Conservation (phyloP, 2,113 vertebrate genomes). For the Columba livia region DNA sequence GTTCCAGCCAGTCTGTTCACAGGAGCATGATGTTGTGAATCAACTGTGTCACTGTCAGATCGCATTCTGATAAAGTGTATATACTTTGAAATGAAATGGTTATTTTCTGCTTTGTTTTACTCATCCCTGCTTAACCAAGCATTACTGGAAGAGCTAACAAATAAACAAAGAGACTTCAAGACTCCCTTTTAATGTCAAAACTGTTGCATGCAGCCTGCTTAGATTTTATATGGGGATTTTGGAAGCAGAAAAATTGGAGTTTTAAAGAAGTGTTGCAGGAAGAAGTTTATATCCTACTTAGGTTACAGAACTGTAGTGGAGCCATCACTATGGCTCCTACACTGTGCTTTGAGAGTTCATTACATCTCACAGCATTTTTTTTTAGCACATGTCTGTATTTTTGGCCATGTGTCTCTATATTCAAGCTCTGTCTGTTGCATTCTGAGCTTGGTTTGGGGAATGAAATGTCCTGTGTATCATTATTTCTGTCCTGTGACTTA, state of each 20-base stretch:
- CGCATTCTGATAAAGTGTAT: neutral
- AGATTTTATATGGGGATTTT: neutral
- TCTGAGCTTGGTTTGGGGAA: neutral
- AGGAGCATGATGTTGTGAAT: neutral
- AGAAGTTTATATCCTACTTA: neutral
- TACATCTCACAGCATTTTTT: neutral
- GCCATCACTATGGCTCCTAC: neutral
- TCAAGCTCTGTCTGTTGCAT: neutral
- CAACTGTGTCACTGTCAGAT: neutral
- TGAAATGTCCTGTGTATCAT: neutral
- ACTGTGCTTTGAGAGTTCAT: neutral
- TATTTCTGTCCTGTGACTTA: neutral
- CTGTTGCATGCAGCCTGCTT: neutral
- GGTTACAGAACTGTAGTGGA: neutral
- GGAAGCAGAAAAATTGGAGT: neutral
- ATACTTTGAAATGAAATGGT: neutral
- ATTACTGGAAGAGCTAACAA: neutral
- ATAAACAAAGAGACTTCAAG: neutral
- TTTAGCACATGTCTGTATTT: neutral
- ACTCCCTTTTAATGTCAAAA: neutral
- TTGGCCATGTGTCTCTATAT: neutral
- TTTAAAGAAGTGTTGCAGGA: neutral
- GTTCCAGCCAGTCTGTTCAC: neutral
- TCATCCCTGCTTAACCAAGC: neutral
- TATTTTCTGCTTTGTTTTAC: constrained; percentile 29